Evolutionary conservation across 2,797 vertebrate species (phyloP).

Genomic region (Meriones psammophilus): DNA sequence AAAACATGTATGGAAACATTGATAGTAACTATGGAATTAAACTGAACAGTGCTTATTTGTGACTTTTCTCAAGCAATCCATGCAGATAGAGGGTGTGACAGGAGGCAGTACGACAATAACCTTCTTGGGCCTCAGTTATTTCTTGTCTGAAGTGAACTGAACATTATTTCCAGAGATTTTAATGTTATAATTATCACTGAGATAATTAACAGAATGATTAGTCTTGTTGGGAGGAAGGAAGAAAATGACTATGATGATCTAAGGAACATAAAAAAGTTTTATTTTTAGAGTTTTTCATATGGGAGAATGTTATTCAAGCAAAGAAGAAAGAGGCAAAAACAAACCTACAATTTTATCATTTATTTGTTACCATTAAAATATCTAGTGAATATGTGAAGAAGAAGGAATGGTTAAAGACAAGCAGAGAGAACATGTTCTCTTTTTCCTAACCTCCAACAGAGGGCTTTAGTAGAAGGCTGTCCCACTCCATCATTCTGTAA

Average conservation of each 20-base stretch:
- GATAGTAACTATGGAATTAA: neutral
- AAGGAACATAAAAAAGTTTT: neutral
- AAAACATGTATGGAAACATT: neutral
- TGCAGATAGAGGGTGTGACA: neutral
- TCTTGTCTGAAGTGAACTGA: neutral
- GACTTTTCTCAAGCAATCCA: neutral
- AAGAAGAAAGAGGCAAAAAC: neutral
- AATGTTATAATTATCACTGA: neutral
- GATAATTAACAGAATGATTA: neutral
- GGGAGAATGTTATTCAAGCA: neutral
- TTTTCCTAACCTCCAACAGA: constrained; percentile 20
- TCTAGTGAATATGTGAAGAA: neutral
- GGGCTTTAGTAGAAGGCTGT: neutral
- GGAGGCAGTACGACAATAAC: neutral
- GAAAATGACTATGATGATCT: neutral
- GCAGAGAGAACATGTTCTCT: neutral
- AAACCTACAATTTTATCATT: constrained; percentile 6
- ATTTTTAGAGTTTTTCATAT: constrained; percentile 22
- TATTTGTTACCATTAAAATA: constrained; percentile 26
- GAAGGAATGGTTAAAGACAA: neutral
- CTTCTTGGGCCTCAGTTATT: neutral
- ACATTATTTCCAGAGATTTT: neutral
- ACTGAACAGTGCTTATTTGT: neutral
- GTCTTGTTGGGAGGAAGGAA: neutral
- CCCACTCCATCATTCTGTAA: neutral